Percentiles rank a stretch among this genome's conserved stretches.
These are phyloP conservation scores for Malurus melanocephalus DNA, from an alignment of 2,113 vertebrate species.

Conservation along the genomic window DNA sequence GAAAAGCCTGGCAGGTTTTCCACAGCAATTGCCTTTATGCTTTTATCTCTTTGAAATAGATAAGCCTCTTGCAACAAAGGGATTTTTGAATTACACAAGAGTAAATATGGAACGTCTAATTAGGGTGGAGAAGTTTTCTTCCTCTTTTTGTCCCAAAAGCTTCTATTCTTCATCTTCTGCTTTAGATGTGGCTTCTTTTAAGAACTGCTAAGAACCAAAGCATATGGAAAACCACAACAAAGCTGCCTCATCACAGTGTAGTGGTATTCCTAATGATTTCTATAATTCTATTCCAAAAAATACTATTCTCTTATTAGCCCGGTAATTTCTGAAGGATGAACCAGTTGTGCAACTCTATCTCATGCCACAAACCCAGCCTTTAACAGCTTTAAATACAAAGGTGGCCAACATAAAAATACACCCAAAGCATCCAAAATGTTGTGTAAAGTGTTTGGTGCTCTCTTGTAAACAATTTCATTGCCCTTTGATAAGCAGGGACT, in stretches of 20 bases:
- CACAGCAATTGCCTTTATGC: background rate
- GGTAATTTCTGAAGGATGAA: background rate
- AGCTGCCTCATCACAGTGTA: background rate
- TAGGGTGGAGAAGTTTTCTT: background rate
- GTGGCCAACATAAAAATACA: background rate
- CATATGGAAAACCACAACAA: background rate
- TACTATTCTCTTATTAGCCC: background rate
- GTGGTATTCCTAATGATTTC: background rate
- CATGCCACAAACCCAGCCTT: background rate
- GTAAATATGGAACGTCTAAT: background rate
- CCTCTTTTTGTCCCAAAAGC: background rate
- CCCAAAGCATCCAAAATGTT: accelerated
- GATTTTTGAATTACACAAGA: background rate
- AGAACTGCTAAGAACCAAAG: background rate
- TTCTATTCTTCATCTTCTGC: background rate
- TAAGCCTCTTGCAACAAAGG: conserved; percentile 28
- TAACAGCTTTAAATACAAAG: background rate
- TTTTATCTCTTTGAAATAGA: conserved; percentile 46
- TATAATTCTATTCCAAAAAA: background rate
- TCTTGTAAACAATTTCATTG: background rate
- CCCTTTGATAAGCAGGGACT: background rate
- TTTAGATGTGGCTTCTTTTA: background rate
- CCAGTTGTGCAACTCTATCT: background rate
- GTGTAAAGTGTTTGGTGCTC: accelerated
- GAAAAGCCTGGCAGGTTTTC: conserved; percentile 37